Conservation (phyloP, 2,113 vertebrate genomes). For the Phycodurus eques region DNA sequence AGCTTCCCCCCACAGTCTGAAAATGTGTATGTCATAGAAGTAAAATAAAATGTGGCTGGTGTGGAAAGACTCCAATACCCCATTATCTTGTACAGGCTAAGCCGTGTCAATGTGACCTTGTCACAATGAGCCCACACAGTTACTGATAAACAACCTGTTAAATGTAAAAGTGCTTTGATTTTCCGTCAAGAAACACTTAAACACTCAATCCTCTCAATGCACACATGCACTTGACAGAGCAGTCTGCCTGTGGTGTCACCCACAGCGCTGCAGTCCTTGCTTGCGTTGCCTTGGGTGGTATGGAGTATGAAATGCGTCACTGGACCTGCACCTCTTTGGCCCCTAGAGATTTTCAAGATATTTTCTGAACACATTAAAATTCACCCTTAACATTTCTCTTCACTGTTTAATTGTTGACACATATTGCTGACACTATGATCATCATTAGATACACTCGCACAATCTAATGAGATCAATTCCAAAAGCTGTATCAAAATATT, state of each 20-base stretch:
- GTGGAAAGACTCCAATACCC: neutral
- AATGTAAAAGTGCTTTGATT: neutral
- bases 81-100: neutral
- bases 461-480: too few relatives aligned
- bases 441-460: too few relatives aligned
- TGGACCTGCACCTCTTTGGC: constrained; percentile 13
- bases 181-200: neutral
- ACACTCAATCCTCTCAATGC: constrained; percentile 17
- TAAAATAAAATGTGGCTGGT: neutral
- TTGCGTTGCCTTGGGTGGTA: constrained; percentile 27
- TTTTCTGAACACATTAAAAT: neutral
- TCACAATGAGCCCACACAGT: neutral
- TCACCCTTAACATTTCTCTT: too few relatives aligned
- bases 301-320: constrained; percentile 57
- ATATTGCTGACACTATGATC: too few relatives aligned
- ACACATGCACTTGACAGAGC: constrained; percentile 26
- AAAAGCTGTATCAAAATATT: too few relatives aligned
- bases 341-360: constrained; percentile 16
- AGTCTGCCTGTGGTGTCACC: constrained; percentile 20
- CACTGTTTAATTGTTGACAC: too few relatives aligned
- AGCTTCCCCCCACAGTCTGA: neutral
- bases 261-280: constrained; percentile 12
- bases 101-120: neutral
- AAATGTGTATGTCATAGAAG: neutral
- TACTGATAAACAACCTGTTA: neutral